Conservation (phyloP, 2,888 invertebrate species). For the Axea sp. region DNA sequence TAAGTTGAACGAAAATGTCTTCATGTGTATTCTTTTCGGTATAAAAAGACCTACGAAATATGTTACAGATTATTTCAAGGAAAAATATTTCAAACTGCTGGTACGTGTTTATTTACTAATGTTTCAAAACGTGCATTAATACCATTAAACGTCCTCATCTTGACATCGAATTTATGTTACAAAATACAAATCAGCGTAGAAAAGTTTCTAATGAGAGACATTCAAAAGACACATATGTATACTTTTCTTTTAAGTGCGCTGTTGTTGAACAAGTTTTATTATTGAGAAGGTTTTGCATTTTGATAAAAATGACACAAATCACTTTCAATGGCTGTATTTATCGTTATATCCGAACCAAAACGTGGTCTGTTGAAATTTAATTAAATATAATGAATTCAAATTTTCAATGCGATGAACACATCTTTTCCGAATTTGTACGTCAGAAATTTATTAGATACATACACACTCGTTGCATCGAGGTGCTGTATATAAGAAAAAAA, state of each 20-base stretch:
- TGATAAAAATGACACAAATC: neutral
- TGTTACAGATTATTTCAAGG: conserved; percentile 5
- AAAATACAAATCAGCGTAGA: conserved; percentile 17
- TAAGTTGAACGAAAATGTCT: conserved; percentile 8
- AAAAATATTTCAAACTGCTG: neutral
- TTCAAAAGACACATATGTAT: neutral
- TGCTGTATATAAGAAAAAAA: conserved; percentile 17
- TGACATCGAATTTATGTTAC: conserved; percentile 6
- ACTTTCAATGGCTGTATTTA: too few relatives aligned
- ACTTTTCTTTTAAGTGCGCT: conserved; percentile 1
- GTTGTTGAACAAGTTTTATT: neutral
- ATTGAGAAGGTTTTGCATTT: neutral
- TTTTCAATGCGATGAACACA: too few relatives aligned
- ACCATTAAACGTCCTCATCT: conserved; percentile 10
- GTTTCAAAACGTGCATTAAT: conserved; percentile 5
- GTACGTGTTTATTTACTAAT: conserved; percentile 6
- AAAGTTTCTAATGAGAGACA: neutral
- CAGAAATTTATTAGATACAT: conserved; percentile 20
- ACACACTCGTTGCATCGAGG: neutral
- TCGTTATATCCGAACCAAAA: too few relatives aligned
- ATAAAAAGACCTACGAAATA: neutral
- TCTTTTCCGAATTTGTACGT: too few relatives aligned
- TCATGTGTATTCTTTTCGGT: conserved; percentile 15
- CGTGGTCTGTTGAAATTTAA: too few relatives aligned
- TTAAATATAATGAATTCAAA: too few relatives aligned